A percentile compares a stretch with the other conserved stretches of the same genome.
Conservation (phyloP, 2,888 invertebrate genomes). For the Sycophila texana region DNA sequence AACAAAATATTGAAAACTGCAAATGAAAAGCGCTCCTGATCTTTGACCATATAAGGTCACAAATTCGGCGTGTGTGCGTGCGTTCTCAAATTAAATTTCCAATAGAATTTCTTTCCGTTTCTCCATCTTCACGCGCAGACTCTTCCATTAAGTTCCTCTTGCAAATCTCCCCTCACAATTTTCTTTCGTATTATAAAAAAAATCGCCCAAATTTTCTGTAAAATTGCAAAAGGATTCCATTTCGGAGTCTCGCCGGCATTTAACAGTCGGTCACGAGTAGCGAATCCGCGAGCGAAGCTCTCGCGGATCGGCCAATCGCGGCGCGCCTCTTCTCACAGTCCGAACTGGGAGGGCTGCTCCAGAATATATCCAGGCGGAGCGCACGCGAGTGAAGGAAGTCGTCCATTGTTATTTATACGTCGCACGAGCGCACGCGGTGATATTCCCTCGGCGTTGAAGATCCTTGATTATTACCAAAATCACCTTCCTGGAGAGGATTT, state of each 20-base stretch:
- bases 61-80: slow-evolving; percentile 30
- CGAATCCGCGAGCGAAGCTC: too few relatives aligned
- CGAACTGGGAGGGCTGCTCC: not conserved
- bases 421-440: slow-evolving; percentile 50
- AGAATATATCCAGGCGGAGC: not conserved
- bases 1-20: slow-evolving; percentile 18
- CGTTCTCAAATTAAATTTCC: too few relatives aligned
- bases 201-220: not conserved
- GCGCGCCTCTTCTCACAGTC: too few relatives aligned
- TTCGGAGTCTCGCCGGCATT: not conserved
- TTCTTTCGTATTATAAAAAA: not conserved
- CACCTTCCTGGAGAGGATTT: not conserved
- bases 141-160: not conserved
- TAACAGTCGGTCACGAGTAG: too few relatives aligned
- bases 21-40: slow-evolving; percentile 25
- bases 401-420: slow-evolving; percentile 58
- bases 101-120: too few relatives aligned
- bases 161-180: not conserved
- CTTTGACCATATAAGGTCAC: slow-evolving; percentile 58
- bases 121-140: not conserved
- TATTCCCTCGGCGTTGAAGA: slow-evolving; percentile 10
- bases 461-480: not conserved
- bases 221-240: not conserved
- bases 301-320: too few relatives aligned
- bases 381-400: slow-evolving; percentile 45